A percentile compares a stretch with the other conserved stretches of the same genome.
Evolutionary conservation across 2,797 vertebrate genomes (phyloP).

Genomic region (Argyrosomus regius): DNA sequence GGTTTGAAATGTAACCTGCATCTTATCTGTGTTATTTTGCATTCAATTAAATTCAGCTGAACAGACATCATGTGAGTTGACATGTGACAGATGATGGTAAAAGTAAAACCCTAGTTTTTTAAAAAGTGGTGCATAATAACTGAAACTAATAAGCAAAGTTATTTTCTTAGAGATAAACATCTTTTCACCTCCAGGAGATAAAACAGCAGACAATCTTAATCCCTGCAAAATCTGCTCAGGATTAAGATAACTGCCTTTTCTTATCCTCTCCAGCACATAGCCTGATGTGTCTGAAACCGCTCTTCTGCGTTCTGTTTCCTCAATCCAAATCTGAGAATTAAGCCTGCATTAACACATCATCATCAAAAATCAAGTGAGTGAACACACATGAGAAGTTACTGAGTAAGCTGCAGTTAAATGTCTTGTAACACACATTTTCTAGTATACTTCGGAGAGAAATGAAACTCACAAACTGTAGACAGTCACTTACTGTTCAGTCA

Average conservation of each 20-base stretch:
- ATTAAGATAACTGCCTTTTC: slow-evolving; percentile 29
- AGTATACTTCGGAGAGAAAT: not conserved
- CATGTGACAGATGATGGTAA: not conserved
- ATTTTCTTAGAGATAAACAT: not conserved
- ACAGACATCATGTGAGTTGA: not conserved
- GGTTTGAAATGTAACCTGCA: not conserved
- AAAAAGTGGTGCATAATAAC: not conserved
- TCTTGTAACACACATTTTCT: not conserved
- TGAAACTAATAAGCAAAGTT: not conserved
- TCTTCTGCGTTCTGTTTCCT: not conserved
- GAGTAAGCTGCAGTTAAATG: not conserved
- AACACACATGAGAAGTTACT: not conserved
- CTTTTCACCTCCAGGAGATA: slow-evolving; percentile 1
- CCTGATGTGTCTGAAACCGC: slow-evolving; percentile 7
- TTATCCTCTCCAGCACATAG: not conserved
- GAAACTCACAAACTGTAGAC: not conserved
- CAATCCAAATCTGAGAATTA: not conserved
- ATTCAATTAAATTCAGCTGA: not conserved
- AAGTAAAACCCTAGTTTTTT: not conserved
- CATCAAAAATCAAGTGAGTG: not conserved
- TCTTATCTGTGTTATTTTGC: not conserved
- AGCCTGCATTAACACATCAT: not conserved
- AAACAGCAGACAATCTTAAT: slow-evolving; percentile 5
- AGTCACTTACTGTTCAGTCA: not conserved
- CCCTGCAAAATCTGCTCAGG: slow-evolving; percentile 6